Percentiles rank a stretch among this genome's conserved stretches.
Conservation (phyloP, 2,113 vertebrate genomes). For the Halcyon senegalensis region DNA sequence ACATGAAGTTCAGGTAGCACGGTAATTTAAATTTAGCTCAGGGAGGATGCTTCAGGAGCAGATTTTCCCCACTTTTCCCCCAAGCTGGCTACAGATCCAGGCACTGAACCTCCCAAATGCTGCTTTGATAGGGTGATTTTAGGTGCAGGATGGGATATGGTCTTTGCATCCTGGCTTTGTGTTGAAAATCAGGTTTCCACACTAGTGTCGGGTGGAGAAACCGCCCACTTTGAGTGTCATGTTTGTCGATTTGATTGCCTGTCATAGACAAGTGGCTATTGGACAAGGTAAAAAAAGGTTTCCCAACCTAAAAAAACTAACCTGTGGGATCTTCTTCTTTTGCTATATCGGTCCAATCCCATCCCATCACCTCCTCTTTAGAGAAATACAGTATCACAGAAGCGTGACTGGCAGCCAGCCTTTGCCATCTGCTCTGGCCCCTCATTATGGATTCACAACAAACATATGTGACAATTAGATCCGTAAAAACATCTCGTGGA, state of each 20-base stretch:
- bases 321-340: background rate
- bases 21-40: conserved; percentile 3
- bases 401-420: conserved; percentile 40
- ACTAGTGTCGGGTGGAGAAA: rapidly evolving
- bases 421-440: conserved; percentile 67
- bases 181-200: background rate
- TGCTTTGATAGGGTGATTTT: background rate
- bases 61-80: background rate
- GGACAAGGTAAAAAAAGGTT: background rate
- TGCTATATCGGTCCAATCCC: rapidly evolving
- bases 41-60: background rate
- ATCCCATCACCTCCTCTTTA: background rate
- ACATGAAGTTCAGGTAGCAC: conserved; percentile 18
- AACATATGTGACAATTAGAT: conserved; percentile 59
- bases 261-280: background rate
- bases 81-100: rapidly evolving
- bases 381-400: background rate
- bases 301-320: background rate
- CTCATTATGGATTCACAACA: conserved; percentile 66
- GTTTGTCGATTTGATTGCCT: background rate
- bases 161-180: background rate
- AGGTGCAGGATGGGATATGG: rapidly evolving
- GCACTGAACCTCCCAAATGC: rapidly evolving
- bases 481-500: conserved; percentile 9
- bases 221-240: background rate